These are phyloP conservation scores for Alexandromys oeconomus DNA, from an alignment of 2,797 vertebrate genomes.

Conservation along the genomic window DNA sequence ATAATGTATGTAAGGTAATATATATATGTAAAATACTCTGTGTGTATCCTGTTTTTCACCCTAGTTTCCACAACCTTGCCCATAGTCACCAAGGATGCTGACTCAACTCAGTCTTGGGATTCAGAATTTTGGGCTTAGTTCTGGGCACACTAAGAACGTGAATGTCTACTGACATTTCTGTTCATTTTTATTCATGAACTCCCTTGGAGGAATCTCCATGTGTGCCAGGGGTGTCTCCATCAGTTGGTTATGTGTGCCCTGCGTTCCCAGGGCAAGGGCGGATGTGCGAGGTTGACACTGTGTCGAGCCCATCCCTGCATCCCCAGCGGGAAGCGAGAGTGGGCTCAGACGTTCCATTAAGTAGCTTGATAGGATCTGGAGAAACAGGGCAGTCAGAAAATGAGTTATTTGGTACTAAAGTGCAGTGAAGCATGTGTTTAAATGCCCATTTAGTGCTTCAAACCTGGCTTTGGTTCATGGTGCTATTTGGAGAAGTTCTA, in stretches of 20 bases:
- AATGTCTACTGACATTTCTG: background rate
- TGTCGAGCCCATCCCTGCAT: background rate
- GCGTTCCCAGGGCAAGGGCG: background rate
- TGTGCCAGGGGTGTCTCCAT: background rate
- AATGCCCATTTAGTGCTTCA: slow-evolving; percentile 43
- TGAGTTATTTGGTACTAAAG: slow-evolving; percentile 53
- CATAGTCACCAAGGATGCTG: background rate
- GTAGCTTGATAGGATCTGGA: slow-evolving; percentile 51
- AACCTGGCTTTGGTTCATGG: slow-evolving; percentile 51
- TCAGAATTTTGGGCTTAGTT: slow-evolving; percentile 9
- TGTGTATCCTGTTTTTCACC: slow-evolving; percentile 2
- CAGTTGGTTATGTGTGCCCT: no score
- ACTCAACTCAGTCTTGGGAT: background rate
- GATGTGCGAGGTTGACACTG: background rate
- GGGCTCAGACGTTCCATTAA: background rate
- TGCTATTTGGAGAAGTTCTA: slow-evolving; percentile 22
- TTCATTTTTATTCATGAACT: background rate
- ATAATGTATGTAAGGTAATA: background rate
- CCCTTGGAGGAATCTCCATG: background rate
- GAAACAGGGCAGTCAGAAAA: slow-evolving; percentile 31
- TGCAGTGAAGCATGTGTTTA: slow-evolving; percentile 6
- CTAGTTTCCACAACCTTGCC: slow-evolving; percentile 19
- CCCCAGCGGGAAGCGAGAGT: background rate
- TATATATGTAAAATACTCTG: background rate
- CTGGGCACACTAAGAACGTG: background rate